Conservation (phyloP, 2,797 vertebrate genomes). For the Paedocypris micromegethes region DNA sequence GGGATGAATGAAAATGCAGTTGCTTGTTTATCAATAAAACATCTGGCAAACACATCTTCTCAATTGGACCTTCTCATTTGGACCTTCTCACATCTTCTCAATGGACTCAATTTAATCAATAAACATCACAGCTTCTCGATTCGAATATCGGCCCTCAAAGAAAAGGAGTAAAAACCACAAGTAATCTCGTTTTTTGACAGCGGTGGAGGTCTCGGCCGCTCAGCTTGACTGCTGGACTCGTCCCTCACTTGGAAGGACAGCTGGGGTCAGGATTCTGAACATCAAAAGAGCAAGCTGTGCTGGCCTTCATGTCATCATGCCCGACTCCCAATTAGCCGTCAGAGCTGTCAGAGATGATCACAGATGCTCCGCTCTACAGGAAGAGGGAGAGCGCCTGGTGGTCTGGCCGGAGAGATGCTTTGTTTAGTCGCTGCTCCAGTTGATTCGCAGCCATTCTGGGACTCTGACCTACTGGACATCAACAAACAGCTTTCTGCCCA, state of each 20-base stretch:
- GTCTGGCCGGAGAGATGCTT: neutral
- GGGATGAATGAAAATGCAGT: no score
- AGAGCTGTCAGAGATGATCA: constrained; percentile 34
- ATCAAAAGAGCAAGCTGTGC: constrained; percentile 71
- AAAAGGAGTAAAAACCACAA: constrained; percentile 7
- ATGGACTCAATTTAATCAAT: no score
- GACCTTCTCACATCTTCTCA: no score
- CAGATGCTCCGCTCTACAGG: constrained; percentile 24
- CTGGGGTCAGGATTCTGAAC: constrained; percentile 69
- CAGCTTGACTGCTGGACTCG: constrained; percentile 61
- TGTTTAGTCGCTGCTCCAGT: constrained; percentile 9
- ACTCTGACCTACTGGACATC: constrained; percentile 16
- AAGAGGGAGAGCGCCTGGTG: constrained; percentile 6
- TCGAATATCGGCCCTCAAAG: neutral
- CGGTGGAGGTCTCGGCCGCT: constrained; percentile 47
- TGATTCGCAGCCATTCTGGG: neutral
- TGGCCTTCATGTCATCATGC: constrained; percentile 50
- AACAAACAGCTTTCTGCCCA: constrained; percentile 10
- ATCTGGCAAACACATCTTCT: no score
- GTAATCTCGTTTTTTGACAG: constrained; percentile 25
- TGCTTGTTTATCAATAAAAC: no score
- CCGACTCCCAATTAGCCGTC: constrained; percentile 53
- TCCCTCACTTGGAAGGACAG: constrained; percentile 67
- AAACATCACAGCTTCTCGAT: no score
- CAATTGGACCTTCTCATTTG: no score